Conservation (phyloP, 2,888 invertebrate species). For the Rhodophaea formosa region DNA sequence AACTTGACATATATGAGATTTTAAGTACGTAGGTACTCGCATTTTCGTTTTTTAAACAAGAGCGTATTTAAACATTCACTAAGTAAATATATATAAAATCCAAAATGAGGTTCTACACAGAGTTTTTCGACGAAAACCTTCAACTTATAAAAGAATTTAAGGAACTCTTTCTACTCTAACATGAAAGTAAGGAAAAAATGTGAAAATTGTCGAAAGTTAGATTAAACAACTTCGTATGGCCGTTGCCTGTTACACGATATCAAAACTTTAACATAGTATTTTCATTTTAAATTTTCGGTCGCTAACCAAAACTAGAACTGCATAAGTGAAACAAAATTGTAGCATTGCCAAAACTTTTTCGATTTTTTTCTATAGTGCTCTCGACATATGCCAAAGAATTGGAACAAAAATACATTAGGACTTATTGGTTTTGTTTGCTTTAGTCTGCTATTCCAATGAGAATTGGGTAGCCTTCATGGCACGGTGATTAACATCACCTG, state of each 20-base stretch:
- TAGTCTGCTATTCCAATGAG: no score
- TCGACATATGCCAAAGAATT: background rate
- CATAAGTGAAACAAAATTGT: conserved; percentile 6
- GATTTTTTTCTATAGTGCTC: background rate
- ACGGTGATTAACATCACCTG: no score
- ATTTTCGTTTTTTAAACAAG: no score
- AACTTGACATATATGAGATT: no score
- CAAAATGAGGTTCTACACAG: no score
- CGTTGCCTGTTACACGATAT: conserved; percentile 35
- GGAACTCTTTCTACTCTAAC: background rate
- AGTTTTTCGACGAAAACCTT: background rate
- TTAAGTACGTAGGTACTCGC: no score
- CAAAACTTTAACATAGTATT: conserved; percentile 32
- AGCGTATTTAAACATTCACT: no score
- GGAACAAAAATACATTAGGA: background rate
- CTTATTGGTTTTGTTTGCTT: no score
- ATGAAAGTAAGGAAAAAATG: conserved; percentile 37
- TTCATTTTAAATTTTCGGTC: conserved; percentile 39
- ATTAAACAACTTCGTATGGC: conserved; percentile 57
- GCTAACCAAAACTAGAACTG: conserved; percentile 10
- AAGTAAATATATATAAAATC: background rate
- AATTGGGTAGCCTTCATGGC: no score
- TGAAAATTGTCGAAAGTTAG: conserved; percentile 58
- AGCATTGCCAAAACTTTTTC: conserved; percentile 2
- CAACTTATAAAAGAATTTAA: conserved; percentile 1